Evolutionary conservation across 2,888 invertebrate genomes (phyloP).

Genomic region (Germaria angustata): DNA sequence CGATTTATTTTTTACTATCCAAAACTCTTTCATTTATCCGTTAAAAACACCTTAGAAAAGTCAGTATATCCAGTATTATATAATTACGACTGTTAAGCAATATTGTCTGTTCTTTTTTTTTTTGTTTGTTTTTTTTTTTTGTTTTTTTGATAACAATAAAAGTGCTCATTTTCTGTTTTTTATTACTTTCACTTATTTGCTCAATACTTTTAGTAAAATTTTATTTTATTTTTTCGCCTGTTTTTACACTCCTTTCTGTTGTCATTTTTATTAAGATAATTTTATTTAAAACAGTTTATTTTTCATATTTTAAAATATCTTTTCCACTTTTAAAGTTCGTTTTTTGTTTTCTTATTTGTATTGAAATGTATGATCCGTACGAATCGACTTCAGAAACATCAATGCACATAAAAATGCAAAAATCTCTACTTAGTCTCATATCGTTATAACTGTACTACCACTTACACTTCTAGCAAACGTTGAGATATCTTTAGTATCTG

Average conservation of each 20-base stretch:
- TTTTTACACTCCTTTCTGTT: background rate
- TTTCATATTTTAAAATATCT: conserved; percentile 30
- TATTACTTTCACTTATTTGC: background rate
- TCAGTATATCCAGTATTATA: conserved; percentile 9
- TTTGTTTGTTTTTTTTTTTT: background rate
- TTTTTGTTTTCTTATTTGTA: conserved; percentile 13
- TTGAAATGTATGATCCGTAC: conserved; percentile 73
- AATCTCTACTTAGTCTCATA: conserved; percentile 77
- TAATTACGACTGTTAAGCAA: background rate
- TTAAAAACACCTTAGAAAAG: background rate
- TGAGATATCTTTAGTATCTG: conserved; percentile 42
- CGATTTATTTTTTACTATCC: background rate
- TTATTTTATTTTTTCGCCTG: background rate
- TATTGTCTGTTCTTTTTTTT: background rate
- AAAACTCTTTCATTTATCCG: background rate
- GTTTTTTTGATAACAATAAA: background rate
- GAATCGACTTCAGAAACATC: conserved; percentile 79
- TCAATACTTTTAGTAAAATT: background rate
- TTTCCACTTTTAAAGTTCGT: background rate
- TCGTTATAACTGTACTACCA: conserved; percentile 69
- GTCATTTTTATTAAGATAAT: background rate
- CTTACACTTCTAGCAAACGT: conserved; percentile 47
- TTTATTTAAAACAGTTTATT: background rate
- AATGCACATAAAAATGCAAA: conserved; percentile 81
- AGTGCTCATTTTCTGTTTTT: background rate